Base-by-base conservation (phyloP, 1,140 invertebrate genomes). In the Drosophila arawakana region DNA sequence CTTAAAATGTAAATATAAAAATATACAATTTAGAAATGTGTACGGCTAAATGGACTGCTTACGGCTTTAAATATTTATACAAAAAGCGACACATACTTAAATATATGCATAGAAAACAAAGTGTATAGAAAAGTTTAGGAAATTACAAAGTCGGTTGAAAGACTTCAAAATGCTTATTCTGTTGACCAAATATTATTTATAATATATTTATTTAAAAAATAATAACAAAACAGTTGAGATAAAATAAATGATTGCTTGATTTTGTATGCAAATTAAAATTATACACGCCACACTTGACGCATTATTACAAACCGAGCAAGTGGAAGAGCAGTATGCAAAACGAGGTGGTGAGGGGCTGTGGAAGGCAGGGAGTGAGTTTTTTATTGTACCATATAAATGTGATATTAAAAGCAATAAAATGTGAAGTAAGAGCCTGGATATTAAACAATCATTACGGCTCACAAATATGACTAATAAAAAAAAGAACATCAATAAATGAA, bases 181-280 rank as follows among this genome's bases (percentile, higher is more conserved):
- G 2, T 21, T 21, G 18, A 21, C 18, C 18, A 21, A 21, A 21
- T 2, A 21, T 21, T 21, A 21, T 21, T 21, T 21, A 21, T 21
- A 21, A 2, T 21, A 37, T 3, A 37, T 37, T 7, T 37, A 6
- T 6, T 37, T 37, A 2, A 10, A 11, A 11, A 43, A 43, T 2
- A 11, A 5, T 0, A 43, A 43, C 8, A 59, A 44, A 46, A 10
- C 41, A 10, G 15, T 59, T 35, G 41, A 34, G 8, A 25, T 13
- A 58, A 10, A 61, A 76, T 76, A 86, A 81, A 86, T 86, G 67
- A 78, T 76, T 67, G 75, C 55, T 61, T 73, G 60, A 79, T 86
- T 86, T 82, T 78, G 46, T 77, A 88, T 85, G 82, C 82, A 82
- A 86, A 86, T 85, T 85, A 59, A 68, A 81, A 85, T 88, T 82